A percentile compares a stretch with the other conserved stretches of the same genome.
Evolutionary conservation across 2,113 vertebrate species (phyloP).

Genomic region (Lagenorhynchus albirostris): DNA sequence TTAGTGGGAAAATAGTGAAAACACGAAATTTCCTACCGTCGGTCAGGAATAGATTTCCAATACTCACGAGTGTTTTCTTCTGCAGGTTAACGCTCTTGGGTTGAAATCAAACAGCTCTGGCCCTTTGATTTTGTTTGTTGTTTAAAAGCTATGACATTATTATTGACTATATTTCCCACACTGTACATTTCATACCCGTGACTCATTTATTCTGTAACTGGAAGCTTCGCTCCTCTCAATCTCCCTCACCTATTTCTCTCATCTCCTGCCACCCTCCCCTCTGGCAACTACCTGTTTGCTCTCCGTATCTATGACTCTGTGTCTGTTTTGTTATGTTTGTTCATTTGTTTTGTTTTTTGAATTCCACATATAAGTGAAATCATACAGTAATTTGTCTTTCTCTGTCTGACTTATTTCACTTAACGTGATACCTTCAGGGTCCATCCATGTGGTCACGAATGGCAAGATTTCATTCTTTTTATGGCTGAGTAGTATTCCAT

Average conservation of each 20-base stretch:
- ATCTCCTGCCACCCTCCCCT: accelerated
- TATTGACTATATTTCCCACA: accelerated
- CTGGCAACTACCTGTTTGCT: background rate
- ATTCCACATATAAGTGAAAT: background rate
- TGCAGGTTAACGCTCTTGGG: background rate
- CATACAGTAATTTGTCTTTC: background rate
- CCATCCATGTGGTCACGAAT: accelerated
- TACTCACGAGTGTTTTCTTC: background rate
- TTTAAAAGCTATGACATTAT: accelerated
- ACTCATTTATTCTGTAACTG: background rate
- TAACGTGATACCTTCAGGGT: too few species aligned
- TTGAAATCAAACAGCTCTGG: background rate
- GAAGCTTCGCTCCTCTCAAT: accelerated
- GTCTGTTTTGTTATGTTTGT: background rate
- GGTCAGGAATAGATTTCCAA: background rate
- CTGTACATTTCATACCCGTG: background rate
- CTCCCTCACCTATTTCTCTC: background rate
- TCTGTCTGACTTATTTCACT: background rate
- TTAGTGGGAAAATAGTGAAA: background rate
- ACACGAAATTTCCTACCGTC: background rate
- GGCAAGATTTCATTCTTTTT: too few species aligned
- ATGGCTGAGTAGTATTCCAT: accelerated
- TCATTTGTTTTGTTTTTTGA: too few species aligned
- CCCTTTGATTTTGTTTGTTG: background rate
- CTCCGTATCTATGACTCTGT: background rate